These are phyloP conservation scores for Geotrypetes seraphini DNA, from an alignment of 2,797 vertebrate species.

Conservation along the genomic window DNA sequence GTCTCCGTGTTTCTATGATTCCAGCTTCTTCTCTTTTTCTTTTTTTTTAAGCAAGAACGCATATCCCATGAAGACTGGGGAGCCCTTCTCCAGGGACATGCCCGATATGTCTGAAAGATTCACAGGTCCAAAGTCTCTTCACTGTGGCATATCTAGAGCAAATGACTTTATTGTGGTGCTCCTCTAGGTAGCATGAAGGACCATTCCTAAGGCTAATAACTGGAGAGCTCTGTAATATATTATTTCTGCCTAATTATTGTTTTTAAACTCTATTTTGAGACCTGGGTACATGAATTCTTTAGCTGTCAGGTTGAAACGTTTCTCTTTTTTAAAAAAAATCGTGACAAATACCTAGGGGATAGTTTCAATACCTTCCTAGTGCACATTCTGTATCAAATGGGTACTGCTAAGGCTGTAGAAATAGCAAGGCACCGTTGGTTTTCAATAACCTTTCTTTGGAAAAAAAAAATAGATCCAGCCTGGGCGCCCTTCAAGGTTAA, in stretches of 20 bases:
- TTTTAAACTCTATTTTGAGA: too few species aligned
- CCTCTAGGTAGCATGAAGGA: neutral
- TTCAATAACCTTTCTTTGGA: slow-evolving; percentile 17
- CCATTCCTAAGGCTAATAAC: too few species aligned
- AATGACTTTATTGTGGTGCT: neutral
- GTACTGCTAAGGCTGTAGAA: slow-evolving; percentile 10
- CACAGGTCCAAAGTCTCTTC: too few species aligned
- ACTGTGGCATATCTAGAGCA: too few species aligned
- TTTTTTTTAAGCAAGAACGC: slow-evolving; percentile 17
- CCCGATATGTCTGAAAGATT: neutral
- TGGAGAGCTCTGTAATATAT: too few species aligned
- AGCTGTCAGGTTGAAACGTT: too few species aligned
- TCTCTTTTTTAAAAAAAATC: too few species aligned
- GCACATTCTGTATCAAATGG: slow-evolving; percentile 1
- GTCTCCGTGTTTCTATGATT: slow-evolving; percentile 12
- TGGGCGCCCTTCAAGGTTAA: slow-evolving; percentile 17
- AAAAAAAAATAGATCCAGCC: slow-evolving; percentile 8
- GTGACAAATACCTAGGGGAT: too few species aligned
- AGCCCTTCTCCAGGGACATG: slow-evolving; percentile 4
- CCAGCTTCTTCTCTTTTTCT: slow-evolving; percentile 8
- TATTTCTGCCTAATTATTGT: too few species aligned
- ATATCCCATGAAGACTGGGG: slow-evolving; percentile 15
- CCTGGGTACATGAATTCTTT: too few species aligned
- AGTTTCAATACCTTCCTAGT: slow-evolving; percentile 1
- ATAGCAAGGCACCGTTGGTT: slow-evolving; percentile 1